Conservation (phyloP, 2,113 vertebrate genomes). For the Pseudonaja textilis region DNA sequence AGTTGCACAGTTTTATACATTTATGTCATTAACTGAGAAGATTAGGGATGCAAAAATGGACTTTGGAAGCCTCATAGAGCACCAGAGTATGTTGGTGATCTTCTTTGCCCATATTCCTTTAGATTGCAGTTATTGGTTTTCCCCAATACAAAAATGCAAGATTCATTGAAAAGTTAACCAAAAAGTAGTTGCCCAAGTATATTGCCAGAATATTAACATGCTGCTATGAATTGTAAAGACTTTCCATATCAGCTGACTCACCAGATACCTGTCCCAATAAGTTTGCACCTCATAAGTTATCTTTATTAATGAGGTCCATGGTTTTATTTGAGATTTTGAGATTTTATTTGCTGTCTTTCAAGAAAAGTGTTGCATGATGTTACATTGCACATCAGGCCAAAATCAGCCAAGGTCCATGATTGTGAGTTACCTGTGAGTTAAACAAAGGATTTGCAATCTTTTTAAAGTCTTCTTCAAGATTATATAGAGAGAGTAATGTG, state of each 20-base stretch:
- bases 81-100: neutral
- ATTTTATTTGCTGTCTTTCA: neutral
- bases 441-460: neutral
- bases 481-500: neutral
- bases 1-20: neutral
- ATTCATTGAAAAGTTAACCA: neutral
- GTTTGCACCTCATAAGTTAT: conserved; percentile 2
- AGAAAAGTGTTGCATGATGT: conserved; percentile 1
- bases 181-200: neutral
- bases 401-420: conserved; percentile 5
- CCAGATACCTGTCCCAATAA: neutral
- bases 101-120: neutral
- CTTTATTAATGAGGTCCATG: neutral
- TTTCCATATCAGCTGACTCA: neutral
- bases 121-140: neutral
- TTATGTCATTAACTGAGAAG: neutral
- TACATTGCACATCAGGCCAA: conserved; percentile 5
- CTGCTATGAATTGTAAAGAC: neutral
- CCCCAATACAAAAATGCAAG: neutral
- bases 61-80: neutral
- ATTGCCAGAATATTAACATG: neutral
- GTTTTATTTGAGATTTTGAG: neutral
- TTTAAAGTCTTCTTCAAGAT: neutral
- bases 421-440: conserved; percentile 4
- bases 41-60: neutral